Evolutionary conservation across 2,888 invertebrate species (phyloP), one percentile per base, ranked within the genome.

Genomic region (Ptilodon capucinus): DNA sequence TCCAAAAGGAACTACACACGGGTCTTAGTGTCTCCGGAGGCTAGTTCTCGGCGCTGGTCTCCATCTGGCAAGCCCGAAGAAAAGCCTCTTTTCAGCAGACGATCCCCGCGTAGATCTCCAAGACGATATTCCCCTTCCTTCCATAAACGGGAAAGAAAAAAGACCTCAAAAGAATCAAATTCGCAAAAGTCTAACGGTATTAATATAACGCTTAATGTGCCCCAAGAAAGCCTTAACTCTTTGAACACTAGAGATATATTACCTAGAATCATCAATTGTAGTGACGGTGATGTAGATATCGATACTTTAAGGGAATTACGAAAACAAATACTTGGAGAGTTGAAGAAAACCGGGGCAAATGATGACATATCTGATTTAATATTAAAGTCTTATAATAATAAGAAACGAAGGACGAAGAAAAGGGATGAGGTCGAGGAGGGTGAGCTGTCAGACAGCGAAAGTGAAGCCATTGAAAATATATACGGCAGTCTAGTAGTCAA

Each of bases 281-380:
- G 77, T 50, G 86, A 88, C 57, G 72, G 68, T 46, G 91, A 91
- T 54, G 88, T 92, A 44, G 89, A 92, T 51, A 87, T 92, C 35
- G 76, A 83, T 43, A 91, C 92, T 34, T 72, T 92, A 39, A 83
- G 91, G 35, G 86, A 84, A 56, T 68, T 92, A 32, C 78, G 91
- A 56, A 76, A 84, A 19, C 86, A 91, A 71, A 84, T 93, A 42
- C 79, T 91, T 9, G 82, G 84, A 13, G 91, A 92, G 71, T 71
- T 92, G 11, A 84, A 86, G 63, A 79, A 86, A 32, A 89, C 87
- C 0, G 86, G 89, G 16, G 74, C 76, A 16, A 89, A 77, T 48
- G 84, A 89, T 55, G 90, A 90, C 47, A 88, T 91, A 70, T 86
- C 89, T 1, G 88, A 91, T 58, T 75, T 89, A 41, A 83, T 91